phyloP scores from a whole-genome alignment of 2,888 invertebrate species.

The Mesodorylaimus sp. region DNA sequence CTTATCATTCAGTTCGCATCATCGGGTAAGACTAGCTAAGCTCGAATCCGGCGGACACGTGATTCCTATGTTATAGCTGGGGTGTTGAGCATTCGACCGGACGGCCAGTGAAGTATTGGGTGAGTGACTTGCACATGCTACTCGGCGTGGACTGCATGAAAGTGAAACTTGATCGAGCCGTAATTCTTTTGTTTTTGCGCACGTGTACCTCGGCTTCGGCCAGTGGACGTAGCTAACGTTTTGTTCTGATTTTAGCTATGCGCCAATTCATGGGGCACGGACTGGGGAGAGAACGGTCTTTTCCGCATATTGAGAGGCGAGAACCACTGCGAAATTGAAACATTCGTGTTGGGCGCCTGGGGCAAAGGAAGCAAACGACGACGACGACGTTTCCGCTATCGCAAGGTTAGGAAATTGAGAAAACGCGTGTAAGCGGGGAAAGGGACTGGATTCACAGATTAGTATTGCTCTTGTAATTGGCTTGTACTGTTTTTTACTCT shows the following conservation, averaged over 20 bases:
- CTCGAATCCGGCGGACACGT: not conserved
- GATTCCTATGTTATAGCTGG: conserved; percentile 40
- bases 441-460: too few relatives aligned
- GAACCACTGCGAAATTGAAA: conserved; percentile 75
- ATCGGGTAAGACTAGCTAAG: conserved; percentile 44
- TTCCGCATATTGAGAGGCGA: conserved; percentile 65
- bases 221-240: not conserved
- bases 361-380: conserved; percentile 28
- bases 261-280: conserved; percentile 76
- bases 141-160: not conserved
- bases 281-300: conserved; percentile 78
- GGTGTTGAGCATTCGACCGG: conserved; percentile 49
- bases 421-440: too few relatives aligned
- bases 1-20: conserved; percentile 73
- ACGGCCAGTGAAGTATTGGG: conserved; percentile 58
- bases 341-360: conserved; percentile 64
- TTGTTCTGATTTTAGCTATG: conserved; percentile 48
- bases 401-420: conserved; percentile 9
- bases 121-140: conserved; percentile 28
- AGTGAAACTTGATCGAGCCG: not conserved
- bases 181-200: too few relatives aligned
- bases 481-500: too few relatives aligned
- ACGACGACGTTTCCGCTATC: conserved; percentile 7
- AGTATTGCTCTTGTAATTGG: too few relatives aligned
- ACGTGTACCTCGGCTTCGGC: not conserved